Evolutionary conservation across 1,140 invertebrate genomes (phyloP).

Genomic region (Oryzaephilus surinamensis): DNA sequence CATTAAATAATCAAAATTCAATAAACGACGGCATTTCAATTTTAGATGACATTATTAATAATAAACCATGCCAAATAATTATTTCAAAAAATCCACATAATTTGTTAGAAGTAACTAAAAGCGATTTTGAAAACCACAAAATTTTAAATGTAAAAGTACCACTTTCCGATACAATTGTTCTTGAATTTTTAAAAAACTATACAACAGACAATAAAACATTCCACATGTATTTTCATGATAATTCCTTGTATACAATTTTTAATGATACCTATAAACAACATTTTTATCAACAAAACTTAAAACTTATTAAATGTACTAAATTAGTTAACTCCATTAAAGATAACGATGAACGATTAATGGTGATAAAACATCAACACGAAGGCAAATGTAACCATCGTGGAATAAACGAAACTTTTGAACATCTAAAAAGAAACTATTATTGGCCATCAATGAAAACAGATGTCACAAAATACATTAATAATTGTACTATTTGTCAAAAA

Average conservation of each 20-base stretch:
- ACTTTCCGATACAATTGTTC: neutral
- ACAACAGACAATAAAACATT: neutral
- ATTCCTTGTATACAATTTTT: neutral
- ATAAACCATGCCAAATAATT: too few species aligned
- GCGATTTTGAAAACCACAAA: neutral
- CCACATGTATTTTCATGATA: neutral
- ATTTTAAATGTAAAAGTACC: neutral
- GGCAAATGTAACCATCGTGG: slow-evolving; percentile 14
- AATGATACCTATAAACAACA: neutral
- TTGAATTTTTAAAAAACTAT: neutral
- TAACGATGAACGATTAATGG: slow-evolving; percentile 5
- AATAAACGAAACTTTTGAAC: slow-evolving; percentile 13
- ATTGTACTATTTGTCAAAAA: slow-evolving; percentile 11
- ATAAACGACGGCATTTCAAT: too few species aligned
- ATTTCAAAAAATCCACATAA: too few species aligned
- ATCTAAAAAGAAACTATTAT: slow-evolving; percentile 10
- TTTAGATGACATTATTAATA: too few species aligned
- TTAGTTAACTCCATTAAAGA: neutral
- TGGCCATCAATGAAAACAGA: slow-evolving; percentile 7
- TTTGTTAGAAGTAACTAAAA: too few species aligned
- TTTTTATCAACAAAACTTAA: neutral
- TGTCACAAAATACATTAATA: slow-evolving; percentile 13
- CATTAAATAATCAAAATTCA: too few species aligned
- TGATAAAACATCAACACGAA: slow-evolving; percentile 15
- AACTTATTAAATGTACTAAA: neutral